Evolutionary conservation across 2,113 vertebrate species (phyloP), one percentile per base, ranked within the genome.

Genomic region (Syngnathus typhle): DNA sequence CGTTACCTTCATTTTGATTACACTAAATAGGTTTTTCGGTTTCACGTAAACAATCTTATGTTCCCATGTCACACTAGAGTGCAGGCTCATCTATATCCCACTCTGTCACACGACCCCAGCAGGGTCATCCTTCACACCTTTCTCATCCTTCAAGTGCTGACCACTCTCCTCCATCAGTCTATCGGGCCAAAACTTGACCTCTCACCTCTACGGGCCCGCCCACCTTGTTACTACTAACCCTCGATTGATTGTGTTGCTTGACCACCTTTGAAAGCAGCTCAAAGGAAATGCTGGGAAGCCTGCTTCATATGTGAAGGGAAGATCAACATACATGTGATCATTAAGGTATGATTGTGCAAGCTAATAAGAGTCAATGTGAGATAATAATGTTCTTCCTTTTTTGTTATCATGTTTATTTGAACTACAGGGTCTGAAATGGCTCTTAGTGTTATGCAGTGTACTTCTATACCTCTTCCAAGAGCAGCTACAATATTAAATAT

Each of bases 111-210:
- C 58, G 18, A 47, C 77, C 79, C 19, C 82, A 74, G 78, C 64
- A 83, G 71, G 76, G 67, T 84, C 84, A 84, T 89, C 80, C 88
- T 80, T 93, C 91, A 87, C 80, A 21, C 82, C 79, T 68, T 72
- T 67, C 65, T 82, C 87, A 83, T 85, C 81, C 55, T 76, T 87
- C 82, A 85, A 82, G 0, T 69, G 75, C 81, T 75, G 72, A 73
- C 80, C 81, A 76, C 78, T 82, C 88, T 89, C 88, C 73, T 87
- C 88, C 81, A 84, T 83, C 87, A 77, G 86, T 85, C 82, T 88
- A 87, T 89, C 89, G 86, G 78, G 56, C 65, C 77, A 65, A 64
- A 79, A 85, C 78, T 84, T 89, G 83, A 88, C 87, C 88, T 80
- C 59, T 84, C 58, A 82, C 86, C 87, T 69, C 55, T 77, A 65